A percentile compares a stretch with the other conserved stretches of the same genome.
phyloP scores from a whole-genome alignment of 2,797 vertebrate genomes.

The Garrulus glandarius region DNA sequence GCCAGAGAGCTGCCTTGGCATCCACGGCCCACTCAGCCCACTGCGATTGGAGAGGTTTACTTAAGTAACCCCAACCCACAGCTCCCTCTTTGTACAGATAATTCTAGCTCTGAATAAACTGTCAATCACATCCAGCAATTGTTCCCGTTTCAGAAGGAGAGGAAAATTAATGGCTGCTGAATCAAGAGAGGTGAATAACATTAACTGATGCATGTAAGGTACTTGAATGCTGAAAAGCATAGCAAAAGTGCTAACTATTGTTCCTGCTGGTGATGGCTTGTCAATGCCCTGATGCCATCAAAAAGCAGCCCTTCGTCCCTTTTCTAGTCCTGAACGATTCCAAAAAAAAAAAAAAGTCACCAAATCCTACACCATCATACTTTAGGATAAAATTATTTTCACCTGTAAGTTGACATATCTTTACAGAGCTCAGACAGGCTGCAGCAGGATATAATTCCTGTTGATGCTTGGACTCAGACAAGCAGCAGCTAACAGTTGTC shows the following conservation, averaged over 20 bases:
- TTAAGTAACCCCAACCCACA: constrained; percentile 61
- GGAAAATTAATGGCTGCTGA: constrained; percentile 36
- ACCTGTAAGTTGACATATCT: neutral
- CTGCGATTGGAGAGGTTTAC: neutral
- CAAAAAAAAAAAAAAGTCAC: neutral
- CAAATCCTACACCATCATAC: neutral
- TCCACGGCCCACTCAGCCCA: constrained; percentile 47
- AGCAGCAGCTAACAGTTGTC: neutral
- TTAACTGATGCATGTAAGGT: neutral
- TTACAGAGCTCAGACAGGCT: neutral
- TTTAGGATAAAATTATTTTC: neutral
- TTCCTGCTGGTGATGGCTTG: neutral
- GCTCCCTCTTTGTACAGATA: constrained; percentile 65
- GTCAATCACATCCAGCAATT: constrained; percentile 63
- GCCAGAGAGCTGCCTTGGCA: neutral
- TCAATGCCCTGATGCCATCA: neutral
- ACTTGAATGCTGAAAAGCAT: neutral
- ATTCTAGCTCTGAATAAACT: constrained; percentile 69
- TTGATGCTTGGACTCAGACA: neutral
- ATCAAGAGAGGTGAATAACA: constrained; percentile 26
- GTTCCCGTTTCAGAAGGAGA: neutral
- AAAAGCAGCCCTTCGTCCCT: neutral
- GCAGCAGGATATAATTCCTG: neutral
- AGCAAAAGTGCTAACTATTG: neutral
- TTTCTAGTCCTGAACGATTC: neutral